Base-by-base conservation (phyloP, 1,140 invertebrate species). In the Leucophenga varia region DNA sequence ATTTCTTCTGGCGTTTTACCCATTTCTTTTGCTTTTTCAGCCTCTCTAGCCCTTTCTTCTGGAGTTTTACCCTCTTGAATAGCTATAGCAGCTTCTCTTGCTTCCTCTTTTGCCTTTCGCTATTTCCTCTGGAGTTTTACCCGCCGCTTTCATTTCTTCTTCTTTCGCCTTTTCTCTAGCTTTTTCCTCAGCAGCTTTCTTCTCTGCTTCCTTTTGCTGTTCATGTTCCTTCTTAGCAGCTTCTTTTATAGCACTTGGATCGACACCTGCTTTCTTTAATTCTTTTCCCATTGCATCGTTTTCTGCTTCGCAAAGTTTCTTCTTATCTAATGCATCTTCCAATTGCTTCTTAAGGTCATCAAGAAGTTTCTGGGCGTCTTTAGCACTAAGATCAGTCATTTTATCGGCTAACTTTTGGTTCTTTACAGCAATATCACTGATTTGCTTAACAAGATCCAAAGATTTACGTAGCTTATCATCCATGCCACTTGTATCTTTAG, bases 281-380 rank as follows among this genome's bases (percentile, higher is more conserved):
- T 43, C 46, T 2, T 22, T 20, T 5, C 20, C 43, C 3, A 48
- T 17, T 5, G 2, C 17, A 17, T 52, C 48, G 12, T 61, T 61
- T 0, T 30, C 9, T 37, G 61, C 48, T 18, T 55, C 47, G 16
- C 52, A 48, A 0, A 30, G 3, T 3, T 34, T 16, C 6, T 36
- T 47, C 7, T 34, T 47, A 2, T 51, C 43, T 38, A 42, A n/a
- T 50, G 57, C 61, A 6, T 67, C 64, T 1, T 64, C 46, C 1
- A 69, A 41, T 30, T 63, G 55, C n/a, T 40, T 42, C 12, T 32
- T 36, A 6, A 60, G 20, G 32, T 63, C 55, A 3, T 61, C 48
- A 0, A 55, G 37, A 0, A 57, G 20, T 6, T 38, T 45, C n/a
- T 47, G 37, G 10, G 43, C 49, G 25, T 51, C 49, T 17, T 43